Evolutionary conservation across 2,888 invertebrate species (phyloP), one percentile per base, ranked within the genome.

Genomic region (Drosophila villosipedis): DNA sequence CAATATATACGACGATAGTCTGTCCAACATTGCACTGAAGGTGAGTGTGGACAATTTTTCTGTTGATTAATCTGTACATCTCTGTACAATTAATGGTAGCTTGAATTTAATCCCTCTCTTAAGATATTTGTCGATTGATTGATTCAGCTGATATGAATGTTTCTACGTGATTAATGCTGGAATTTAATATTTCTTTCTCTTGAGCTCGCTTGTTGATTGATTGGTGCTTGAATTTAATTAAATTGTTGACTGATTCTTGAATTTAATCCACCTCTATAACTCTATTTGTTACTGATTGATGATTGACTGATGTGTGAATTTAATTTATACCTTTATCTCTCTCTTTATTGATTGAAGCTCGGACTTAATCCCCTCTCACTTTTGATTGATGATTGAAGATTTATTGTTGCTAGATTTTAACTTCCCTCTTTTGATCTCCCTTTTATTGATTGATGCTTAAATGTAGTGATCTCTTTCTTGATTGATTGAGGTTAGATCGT

Each of bases 1-100:
- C 49, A 83, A 89, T n/a, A 68, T 92, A 57, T 93, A 92, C 54
- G 93, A 93, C 58, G 93, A 93, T 30, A 91, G 91, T 16, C 39
- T 82, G 19, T 78, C 91, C 10, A 50, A 82, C 3, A 55, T 80
- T 19, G 69, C 82, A 14, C 62, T 83, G 5, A 92, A 92, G 86
- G 92, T 92, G 54, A 53, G 52, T 12, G 28, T 25, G 4, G 3
- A 10, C 30, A 49, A 50, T 50, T 50, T 28, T 5, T 19, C 19
- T 19, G 28, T 30, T 50, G 47, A 25, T 47, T 47, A 3, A n/a
- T n/a, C n/a, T n/a, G n/a, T n/a, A n/a, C n/a, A n/a, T n/a, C n/a
- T n/a, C n/a, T n/a, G n/a, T n/a, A 25, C 7, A 16, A 7, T 2
- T 22, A 14, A 22, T 47, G 22, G 14, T 12, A 1, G 22, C 14